Evolutionary conservation across 2,888 invertebrate genomes (phyloP).

Genomic region (Agrochola macilenta): DNA sequence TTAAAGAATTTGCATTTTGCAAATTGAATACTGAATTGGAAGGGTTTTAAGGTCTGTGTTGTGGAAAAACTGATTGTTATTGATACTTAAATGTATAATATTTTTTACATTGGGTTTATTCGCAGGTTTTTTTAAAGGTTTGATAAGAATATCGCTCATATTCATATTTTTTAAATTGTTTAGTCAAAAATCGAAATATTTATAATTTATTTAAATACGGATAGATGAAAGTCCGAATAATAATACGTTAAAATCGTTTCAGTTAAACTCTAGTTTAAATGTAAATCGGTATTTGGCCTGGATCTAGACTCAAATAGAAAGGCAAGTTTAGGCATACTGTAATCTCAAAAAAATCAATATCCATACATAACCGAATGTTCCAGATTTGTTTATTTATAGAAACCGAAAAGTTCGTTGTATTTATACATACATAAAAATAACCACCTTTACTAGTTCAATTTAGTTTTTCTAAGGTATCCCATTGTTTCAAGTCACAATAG

Average conservation of each 20-base stretch:
- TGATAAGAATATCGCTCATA: no score
- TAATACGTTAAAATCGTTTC: slow-evolving; percentile 5
- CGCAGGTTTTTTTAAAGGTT: no score
- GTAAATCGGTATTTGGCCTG: slow-evolving; percentile 29
- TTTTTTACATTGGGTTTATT: neutral
- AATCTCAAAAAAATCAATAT: slow-evolving; percentile 46
- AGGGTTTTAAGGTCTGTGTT: slow-evolving; percentile 54
- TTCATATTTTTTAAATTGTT: no score
- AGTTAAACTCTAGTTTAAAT: slow-evolving; percentile 9
- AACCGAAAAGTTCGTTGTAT: neutral
- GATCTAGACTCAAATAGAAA: slow-evolving; percentile 44
- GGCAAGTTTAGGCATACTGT: slow-evolving; percentile 8
- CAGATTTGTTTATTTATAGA: slow-evolving; percentile 11
- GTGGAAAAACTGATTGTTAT: slow-evolving; percentile 32
- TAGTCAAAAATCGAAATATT: no score
- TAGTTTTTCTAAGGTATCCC: neutral
- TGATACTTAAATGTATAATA: neutral
- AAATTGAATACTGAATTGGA: slow-evolving; percentile 57
- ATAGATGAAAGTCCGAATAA: neutral
- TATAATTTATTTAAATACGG: neutral
- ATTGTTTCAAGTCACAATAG: slow-evolving; percentile 17
- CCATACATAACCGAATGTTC: slow-evolving; percentile 11
- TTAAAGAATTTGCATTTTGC: slow-evolving; percentile 63
- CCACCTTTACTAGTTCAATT: neutral
- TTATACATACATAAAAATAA: neutral